phyloP scores from a whole-genome alignment of 30 jellyfish, hydroid and myxozoan species.

The Aurelia sp. region DNA sequence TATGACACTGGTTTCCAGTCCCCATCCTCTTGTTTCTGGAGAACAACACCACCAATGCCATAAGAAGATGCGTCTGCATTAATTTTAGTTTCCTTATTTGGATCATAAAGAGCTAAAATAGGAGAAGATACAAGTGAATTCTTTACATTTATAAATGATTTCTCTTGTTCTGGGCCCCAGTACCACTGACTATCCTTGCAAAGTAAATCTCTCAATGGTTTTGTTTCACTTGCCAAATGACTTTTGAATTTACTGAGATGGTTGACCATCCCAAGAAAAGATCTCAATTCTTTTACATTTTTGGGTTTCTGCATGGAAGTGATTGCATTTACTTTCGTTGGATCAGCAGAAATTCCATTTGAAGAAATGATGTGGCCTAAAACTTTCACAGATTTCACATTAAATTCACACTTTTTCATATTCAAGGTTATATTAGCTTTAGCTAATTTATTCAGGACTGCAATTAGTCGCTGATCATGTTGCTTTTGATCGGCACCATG shows the following conservation, averaged over 20 bases:
- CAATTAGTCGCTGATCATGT: conserved; percentile 42
- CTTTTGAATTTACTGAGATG: conserved; percentile 20
- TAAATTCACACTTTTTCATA: neutral
- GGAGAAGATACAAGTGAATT: conserved; percentile 56
- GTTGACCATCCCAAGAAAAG: conserved; percentile 28
- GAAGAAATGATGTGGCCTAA: conserved; percentile 31
- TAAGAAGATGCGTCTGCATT: conserved; percentile 9
- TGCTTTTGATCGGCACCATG: too few species aligned
- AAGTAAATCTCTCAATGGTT: conserved; percentile 35
- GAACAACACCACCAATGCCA: conserved; percentile 42
- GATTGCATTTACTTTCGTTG: too few species aligned
- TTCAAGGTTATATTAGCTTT: neutral
- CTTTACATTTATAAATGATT: conserved; percentile 16
- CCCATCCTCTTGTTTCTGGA: conserved; percentile 60
- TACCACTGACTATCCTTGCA: conserved; percentile 3
- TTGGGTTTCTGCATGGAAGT: neutral
- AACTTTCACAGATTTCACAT: conserved; percentile 21
- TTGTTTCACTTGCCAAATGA: conserved; percentile 53
- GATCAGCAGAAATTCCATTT: conserved; percentile 3
- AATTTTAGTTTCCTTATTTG: conserved; percentile 5
- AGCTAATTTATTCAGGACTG: conserved; percentile 36
- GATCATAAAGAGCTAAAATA: conserved; percentile 61
- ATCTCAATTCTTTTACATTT: conserved; percentile 4
- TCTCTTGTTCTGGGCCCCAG: neutral
- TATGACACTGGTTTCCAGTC: conserved; percentile 14